These are phyloP conservation scores for Cremastobaeus sp. DNA, from an alignment of 2,888 invertebrate species.

Conservation along the genomic window DNA sequence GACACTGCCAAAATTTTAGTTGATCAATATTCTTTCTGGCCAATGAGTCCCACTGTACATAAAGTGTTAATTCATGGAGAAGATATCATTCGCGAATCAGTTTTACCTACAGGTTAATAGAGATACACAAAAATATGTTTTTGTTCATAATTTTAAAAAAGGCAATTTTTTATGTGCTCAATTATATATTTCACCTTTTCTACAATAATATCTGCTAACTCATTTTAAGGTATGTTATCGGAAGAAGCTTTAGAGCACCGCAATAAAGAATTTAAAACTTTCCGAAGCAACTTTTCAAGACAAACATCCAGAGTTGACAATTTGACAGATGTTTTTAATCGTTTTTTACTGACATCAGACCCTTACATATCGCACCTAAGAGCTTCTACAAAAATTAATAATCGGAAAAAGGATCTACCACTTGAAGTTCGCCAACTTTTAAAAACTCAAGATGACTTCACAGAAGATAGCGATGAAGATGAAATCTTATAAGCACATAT, in stretches of 20 bases:
- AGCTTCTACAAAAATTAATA: constrained; percentile 8
- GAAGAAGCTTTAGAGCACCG: constrained; percentile 30
- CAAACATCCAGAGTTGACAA: constrained; percentile 20
- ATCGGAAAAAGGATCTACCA: neutral
- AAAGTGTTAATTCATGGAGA: constrained; percentile 19
- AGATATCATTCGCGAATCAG: too few species aligned
- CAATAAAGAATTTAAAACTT: constrained; percentile 35
- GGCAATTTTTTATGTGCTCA: too few species aligned
- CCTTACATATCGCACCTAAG: constrained; percentile 6
- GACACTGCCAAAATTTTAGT: constrained; percentile 1
- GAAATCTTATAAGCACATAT: too few species aligned
- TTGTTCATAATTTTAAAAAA: neutral
- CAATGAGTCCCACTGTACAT: constrained; percentile 20
- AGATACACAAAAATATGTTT: too few species aligned
- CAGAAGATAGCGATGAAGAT: too few species aligned
- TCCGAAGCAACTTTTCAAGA: constrained; percentile 6
- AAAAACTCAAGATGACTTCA: too few species aligned
- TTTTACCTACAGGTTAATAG: too few species aligned
- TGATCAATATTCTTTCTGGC: constrained; percentile 2
- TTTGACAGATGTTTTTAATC: constrained; percentile 27
- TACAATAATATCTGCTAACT: too few species aligned
- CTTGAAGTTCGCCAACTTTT: too few species aligned
- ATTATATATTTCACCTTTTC: too few species aligned
- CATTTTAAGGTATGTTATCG: too few species aligned
- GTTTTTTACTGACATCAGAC: constrained; percentile 27